Percentiles rank a stretch among this genome's conserved stretches.
Conservation (phyloP, 53 echinoderm and acorn worm genomes). For the Arbacia lixula region DNA sequence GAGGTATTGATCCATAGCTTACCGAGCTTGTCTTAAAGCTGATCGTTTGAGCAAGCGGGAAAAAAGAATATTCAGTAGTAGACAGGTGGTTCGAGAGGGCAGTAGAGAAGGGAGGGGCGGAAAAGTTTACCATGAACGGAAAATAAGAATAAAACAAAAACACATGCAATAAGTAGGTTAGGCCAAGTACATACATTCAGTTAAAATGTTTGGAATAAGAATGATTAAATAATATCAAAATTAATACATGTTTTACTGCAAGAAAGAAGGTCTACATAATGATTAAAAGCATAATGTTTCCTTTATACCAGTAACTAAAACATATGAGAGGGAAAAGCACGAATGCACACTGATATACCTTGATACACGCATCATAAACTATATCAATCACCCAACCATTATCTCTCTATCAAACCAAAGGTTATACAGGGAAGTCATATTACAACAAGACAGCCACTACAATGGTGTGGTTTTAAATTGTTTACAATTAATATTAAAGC, state of each 20-base stretch:
- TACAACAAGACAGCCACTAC: no score
- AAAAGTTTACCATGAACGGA: constrained; percentile 3
- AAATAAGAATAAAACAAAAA: constrained; percentile 31
- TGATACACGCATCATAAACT: no score
- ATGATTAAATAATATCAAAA: background rate
- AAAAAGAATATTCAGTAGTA: constrained; percentile 29
- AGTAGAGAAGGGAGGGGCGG: constrained; percentile 29
- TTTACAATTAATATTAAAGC: no score
- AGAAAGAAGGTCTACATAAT: no score
- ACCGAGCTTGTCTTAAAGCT: constrained; percentile 63
- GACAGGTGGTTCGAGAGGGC: background rate
- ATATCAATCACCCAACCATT: no score
- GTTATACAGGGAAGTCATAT: no score
- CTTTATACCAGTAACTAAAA: no score
- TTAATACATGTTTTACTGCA: background rate
- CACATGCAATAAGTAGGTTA: constrained; percentile 34
- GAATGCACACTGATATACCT: no score
- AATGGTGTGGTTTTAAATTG: no score
- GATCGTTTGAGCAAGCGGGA: constrained; percentile 54
- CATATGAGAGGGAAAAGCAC: no score
- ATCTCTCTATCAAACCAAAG: no score
- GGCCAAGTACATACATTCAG: constrained; percentile 2
- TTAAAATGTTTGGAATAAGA: background rate
- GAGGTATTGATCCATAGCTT: constrained; percentile 33
- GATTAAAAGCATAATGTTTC: no score